A percentile compares a stretch with the other conserved stretches of the same genome.
Conservation (phyloP, 2,797 vertebrate genomes). For the Gila robusta region DNA sequence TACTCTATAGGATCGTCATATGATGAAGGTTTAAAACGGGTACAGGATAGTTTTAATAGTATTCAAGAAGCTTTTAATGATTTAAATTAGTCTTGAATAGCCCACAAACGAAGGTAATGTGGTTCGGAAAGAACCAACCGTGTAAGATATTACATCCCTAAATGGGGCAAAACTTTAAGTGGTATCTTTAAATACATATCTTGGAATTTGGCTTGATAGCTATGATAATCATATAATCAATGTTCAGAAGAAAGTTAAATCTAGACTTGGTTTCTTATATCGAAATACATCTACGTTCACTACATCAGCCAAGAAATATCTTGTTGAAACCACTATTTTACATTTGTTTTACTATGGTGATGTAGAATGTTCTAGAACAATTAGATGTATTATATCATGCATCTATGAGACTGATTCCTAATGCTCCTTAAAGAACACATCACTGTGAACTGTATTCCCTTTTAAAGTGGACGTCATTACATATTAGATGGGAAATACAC, state of each 20-base stretch:
- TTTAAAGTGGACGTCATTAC: too few species aligned
- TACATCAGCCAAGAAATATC: neutral
- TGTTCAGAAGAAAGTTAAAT: neutral
- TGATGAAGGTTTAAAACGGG: neutral
- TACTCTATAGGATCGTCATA: neutral
- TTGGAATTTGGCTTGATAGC: neutral
- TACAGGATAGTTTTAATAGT: neutral
- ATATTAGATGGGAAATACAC: too few species aligned
- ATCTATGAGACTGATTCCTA: too few species aligned
- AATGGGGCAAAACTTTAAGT: neutral
- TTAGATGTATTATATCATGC: neutral
- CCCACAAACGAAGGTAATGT: neutral
- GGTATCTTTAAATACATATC: neutral
- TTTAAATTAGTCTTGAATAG: neutral
- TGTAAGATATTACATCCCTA: neutral
- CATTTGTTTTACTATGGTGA: neutral
- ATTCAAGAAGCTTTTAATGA: neutral
- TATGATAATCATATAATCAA: neutral
- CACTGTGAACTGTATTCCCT: too few species aligned
- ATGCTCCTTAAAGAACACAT: too few species aligned
- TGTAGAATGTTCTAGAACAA: too few species aligned
- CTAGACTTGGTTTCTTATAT: neutral
- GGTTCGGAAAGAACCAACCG: too few species aligned
- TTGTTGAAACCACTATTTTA: neutral
- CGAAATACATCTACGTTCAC: neutral